Evolutionary conservation across 2,888 invertebrate species (phyloP), one percentile per base, ranked within the genome.

Genomic region (Lasioglossum calceatum): DNA sequence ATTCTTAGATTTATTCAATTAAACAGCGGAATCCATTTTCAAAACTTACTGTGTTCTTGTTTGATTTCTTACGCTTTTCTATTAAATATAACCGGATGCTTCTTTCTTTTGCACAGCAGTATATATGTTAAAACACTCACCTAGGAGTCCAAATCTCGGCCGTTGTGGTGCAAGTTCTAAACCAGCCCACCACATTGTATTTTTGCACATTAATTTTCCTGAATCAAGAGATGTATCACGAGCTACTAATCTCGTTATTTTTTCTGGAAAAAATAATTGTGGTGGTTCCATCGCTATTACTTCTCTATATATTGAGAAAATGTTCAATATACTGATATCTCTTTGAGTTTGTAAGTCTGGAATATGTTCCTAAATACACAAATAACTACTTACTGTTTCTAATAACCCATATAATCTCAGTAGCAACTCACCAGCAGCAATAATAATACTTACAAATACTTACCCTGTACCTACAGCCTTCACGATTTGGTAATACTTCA

Each of bases 101-200:
- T 8, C 39, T 39, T 39, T 39, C 39, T 39, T 39, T 39, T 39
- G 39, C 7, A 39, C 39, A 39, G 39, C 7, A 8, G 39, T 39
- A 1, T 39, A n/a, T 36, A 79, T 50, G 44, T 44, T n/a, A 23
- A 50, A 27, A 42, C 67, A 50, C 23, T 67, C 96, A 89, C 96
- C 97, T 58, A 97, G 95, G 39, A 97, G 94, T 0, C 97, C 97
- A 74, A 97, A 95, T 70, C 96, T 96, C 0, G 96, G 96, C 36
- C 97, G 96, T 1, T 96, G 96, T 0, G 97, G 97, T 10, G 96
- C 96, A 74, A 97, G 95, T 95, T 97, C 96, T 79, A 97, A 96
- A 36, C 97, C 97, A 83, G 97, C 97, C 97, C 97, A 97, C 97
- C 97, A 97, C 95, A 97, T 97, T 83, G 96, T 96, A 93, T 97